Conservation (phyloP, 1,140 invertebrate species). For the Lordiphosa stackelbergi region DNA sequence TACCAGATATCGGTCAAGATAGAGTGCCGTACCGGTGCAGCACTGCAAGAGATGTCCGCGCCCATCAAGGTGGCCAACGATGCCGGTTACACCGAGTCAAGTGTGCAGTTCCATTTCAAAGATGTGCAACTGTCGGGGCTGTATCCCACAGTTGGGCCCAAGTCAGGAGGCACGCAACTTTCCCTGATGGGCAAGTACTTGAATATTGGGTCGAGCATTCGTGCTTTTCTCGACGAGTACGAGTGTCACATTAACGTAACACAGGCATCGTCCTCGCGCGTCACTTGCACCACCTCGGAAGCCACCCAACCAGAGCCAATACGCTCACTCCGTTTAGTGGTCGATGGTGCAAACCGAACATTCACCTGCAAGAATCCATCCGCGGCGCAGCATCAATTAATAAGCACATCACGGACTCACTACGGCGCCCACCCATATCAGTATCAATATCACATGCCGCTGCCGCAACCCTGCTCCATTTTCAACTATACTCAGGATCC, state of each 20-base stretch:
- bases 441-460: constrained; percentile 21
- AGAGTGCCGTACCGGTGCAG: constrained; percentile 90
- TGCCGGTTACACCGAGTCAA: constrained; percentile 91
- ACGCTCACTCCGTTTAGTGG: constrained; percentile 83
- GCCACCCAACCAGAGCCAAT: constrained; percentile 79
- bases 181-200: constrained; percentile 93
- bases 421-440: constrained; percentile 26
- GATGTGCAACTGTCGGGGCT: constrained; percentile 89
- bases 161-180: constrained; percentile 94
- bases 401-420: constrained; percentile 15
- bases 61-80: constrained; percentile 93
- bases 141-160: constrained; percentile 91
- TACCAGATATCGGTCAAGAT: constrained; percentile 95
- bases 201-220: constrained; percentile 94
- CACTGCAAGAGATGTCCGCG: constrained; percentile 85
- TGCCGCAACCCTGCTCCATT: constrained; percentile 75
- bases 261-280: constrained; percentile 90
- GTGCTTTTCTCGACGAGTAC: constrained; percentile 91
- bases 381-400: constrained; percentile 49
- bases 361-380: constrained; percentile 77
- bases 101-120: constrained; percentile 93
- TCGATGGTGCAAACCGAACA: constrained; percentile 90
- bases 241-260: constrained; percentile 92
- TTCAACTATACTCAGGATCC: constrained; percentile 95
- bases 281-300: constrained; percentile 91